Conservation (phyloP, 2,113 vertebrate genomes). For the Mormyrus lacerda region DNA sequence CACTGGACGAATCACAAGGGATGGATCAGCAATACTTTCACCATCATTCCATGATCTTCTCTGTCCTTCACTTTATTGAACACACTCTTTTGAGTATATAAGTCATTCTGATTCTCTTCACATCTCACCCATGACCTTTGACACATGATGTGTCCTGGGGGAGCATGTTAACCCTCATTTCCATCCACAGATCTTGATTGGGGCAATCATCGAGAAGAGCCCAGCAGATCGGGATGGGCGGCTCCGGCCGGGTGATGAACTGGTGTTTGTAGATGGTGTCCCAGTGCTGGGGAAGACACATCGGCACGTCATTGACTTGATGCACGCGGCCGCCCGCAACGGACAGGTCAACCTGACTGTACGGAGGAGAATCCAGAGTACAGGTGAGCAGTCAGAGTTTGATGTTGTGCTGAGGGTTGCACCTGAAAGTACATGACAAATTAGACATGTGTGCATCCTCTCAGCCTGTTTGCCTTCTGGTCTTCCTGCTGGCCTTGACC, state of each 20-base stretch:
- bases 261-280: constrained; percentile 88
- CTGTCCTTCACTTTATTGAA: neutral
- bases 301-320: constrained; percentile 94
- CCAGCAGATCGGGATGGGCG: constrained; percentile 91
- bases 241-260: constrained; percentile 87
- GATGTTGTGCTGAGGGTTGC: neutral
- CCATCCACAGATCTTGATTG: constrained; percentile 82
- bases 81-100: neutral
- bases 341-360: constrained; percentile 93
- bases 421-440: neutral
- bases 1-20: neutral
- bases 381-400: constrained; percentile 58
- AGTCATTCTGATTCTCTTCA: neutral
- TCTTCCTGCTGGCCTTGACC: neutral
- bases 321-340: constrained; percentile 88
- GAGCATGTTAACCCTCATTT: constrained; percentile 14
- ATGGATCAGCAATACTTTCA: neutral
- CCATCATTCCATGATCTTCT: neutral
- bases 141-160: neutral
- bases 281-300: constrained; percentile 91
- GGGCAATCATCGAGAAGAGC: constrained; percentile 94
- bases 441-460: neutral
- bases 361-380: constrained; percentile 74
- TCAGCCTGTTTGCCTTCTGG: neutral
- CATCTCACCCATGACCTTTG: neutral